Base-by-base conservation (phyloP, 2,888 invertebrate genomes). In the Lepas anatifera region DNA sequence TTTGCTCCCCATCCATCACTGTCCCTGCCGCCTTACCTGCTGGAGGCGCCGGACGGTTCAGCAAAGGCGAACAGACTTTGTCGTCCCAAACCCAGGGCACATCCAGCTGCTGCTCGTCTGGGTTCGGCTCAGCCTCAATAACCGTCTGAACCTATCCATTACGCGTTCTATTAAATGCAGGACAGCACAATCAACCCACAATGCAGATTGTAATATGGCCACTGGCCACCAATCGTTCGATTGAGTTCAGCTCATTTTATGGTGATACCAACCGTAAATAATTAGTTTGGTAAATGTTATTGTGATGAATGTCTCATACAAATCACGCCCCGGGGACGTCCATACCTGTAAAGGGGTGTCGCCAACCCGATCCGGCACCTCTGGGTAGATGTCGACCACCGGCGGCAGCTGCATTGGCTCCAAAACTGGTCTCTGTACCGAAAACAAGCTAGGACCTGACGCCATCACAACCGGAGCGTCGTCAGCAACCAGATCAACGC, bases 11-110 rank as follows among this genome's bases (percentile, higher is more conserved):
- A n/a, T n/a, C n/a, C n/a, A n/a, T n/a, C n/a, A n/a, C n/a, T n/a
- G n/a, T n/a, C n/a, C n/a, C n/a, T n/a, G n/a, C n/a, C n/a, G n/a
- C n/a, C n/a, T n/a, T n/a, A 58, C 58, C 58, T 58, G 32, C 35
- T 1, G 58, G 32, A 18, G 58, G 58, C 32, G 58, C 18, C 58
- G 32, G 32, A 18, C 58, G 58, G 32, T 58, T 35, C 32, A 58
- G 58, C 58, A 58, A 35, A 16, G 58, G 32, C 32, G 58, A 58
- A 35, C 58, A 58, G 32, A 58, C 58, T 22, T 35, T 32, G 35
- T 58, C 58, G 58, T 58, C 58, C 58, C 58, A 58, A 8, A 58
- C 58, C 58, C 58, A 58, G 32, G 58, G 58, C 58, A 58, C 58
- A 22, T 58, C 58, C 32, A 58, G 58, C 58, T 18, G 58, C 35